Percentiles rank a stretch among this genome's conserved stretches.
Conservation (phyloP, 2,113 vertebrate genomes). For the Cryptotis parvus region DNA sequence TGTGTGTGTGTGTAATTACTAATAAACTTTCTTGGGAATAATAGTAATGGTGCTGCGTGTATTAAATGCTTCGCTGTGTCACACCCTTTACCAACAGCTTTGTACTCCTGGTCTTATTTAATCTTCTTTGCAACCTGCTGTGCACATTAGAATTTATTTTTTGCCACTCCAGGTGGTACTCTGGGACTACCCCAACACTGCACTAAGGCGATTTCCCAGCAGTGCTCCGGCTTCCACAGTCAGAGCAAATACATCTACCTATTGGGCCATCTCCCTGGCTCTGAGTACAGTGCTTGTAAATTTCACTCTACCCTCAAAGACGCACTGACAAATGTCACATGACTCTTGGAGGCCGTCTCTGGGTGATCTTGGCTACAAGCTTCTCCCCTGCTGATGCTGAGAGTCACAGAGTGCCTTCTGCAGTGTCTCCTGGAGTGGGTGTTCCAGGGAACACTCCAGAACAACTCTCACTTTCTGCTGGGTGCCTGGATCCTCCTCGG, state of each 20-base stretch:
- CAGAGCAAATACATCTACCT: too few relatives aligned
- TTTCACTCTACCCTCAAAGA: background rate
- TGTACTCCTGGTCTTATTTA: background rate
- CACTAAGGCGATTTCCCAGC: too few relatives aligned
- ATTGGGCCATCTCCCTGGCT: too few relatives aligned
- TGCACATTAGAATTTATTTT: too few relatives aligned
- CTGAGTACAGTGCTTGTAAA: background rate
- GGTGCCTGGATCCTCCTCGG: background rate
- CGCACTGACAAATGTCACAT: background rate
- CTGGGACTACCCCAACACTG: too few relatives aligned
- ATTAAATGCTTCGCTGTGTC: background rate
- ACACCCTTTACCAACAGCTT: background rate
- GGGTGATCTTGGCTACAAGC: background rate
- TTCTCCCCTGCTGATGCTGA: background rate
- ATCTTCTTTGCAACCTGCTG: background rate
- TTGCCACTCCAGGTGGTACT: too few relatives aligned
- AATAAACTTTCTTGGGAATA: conserved; percentile 22
- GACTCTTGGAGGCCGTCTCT: background rate
- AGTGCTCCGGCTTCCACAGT: too few relatives aligned
- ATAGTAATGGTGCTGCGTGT: conserved; percentile 3
- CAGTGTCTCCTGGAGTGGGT: background rate
- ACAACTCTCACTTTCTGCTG: conserved; percentile 1
- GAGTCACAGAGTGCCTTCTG: background rate
- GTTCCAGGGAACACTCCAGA: background rate
- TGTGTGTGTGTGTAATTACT: background rate